Conservation (phyloP, 2,888 invertebrate genomes). For the Mesodorylaimus sp. region DNA sequence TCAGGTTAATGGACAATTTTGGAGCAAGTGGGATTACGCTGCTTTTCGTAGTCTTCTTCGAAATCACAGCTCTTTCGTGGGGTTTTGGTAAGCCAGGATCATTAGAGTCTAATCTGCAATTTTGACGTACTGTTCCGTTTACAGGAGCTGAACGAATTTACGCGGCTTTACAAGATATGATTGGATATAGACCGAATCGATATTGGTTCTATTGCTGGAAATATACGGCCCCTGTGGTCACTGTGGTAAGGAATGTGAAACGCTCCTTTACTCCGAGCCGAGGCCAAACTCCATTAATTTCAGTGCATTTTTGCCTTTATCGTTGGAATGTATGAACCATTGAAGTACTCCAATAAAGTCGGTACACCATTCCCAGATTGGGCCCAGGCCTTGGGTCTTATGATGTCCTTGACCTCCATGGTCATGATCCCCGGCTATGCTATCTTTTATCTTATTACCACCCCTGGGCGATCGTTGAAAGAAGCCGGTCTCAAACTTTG, state of each 20-base stretch:
- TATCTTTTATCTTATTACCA: constrained; percentile 45
- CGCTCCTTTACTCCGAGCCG: background rate
- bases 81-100: constrained; percentile 47
- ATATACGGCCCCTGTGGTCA: constrained; percentile 63
- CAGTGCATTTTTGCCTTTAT: constrained; percentile 65
- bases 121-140: constrained; percentile 2
- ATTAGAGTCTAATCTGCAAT: background rate
- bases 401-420: constrained; percentile 62
- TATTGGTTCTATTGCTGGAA: constrained; percentile 72
- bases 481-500: constrained; percentile 38
- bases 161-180: constrained; percentile 59
- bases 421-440: constrained; percentile 66
- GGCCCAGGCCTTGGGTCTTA: constrained; percentile 61
- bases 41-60: constrained; percentile 72
- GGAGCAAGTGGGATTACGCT: constrained; percentile 63
- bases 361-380: constrained; percentile 54
- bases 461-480: constrained; percentile 37
- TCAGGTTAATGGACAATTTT: constrained; percentile 66
- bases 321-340: constrained; percentile 54
- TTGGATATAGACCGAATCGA: constrained; percentile 54
- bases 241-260: constrained; percentile 43
- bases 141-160: constrained; percentile 46
- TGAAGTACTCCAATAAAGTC: constrained; percentile 42
- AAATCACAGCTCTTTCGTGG: constrained; percentile 73
- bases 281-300: constrained; percentile 19